Evolutionary conservation across 2,888 invertebrate genomes (phyloP).

Genomic region (Tachina lurida): DNA sequence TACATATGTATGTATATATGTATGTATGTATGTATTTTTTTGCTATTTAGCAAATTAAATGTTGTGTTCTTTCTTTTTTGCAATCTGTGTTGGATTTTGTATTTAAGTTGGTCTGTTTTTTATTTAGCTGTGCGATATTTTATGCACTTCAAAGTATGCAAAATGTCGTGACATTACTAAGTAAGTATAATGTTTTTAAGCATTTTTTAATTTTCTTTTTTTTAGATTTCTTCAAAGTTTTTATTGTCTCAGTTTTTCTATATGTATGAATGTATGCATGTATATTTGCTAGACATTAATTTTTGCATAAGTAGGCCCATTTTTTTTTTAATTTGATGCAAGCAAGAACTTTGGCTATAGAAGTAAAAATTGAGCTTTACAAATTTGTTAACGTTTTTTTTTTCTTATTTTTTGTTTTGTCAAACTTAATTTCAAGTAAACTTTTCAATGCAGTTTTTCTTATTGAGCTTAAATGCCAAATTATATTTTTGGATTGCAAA

Average conservation of each 20-base stretch:
- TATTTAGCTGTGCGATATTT: conserved; percentile 68
- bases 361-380: conserved; percentile 41
- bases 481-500: conserved; percentile 27
- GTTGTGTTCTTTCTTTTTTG: conserved; percentile 73
- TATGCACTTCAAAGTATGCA: conserved; percentile 71
- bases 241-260: conserved; percentile 60
- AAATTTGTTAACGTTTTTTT: conserved; percentile 49
- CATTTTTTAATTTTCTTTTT: conserved; percentile 65
- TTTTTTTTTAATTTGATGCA: conserved; percentile 65
- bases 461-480: conserved; percentile 61
- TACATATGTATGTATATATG: conserved; percentile 50
- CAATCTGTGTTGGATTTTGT: conserved; percentile 47
- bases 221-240: conserved; percentile 66
- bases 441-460: conserved; percentile 58
- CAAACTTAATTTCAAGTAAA: conserved; percentile 52
- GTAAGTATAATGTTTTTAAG: conserved; percentile 73
- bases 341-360: conserved; percentile 47
- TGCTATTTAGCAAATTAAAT: conserved; percentile 82
- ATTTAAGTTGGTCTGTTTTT: conserved; percentile 43
- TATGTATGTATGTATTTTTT: conserved; percentile 63
- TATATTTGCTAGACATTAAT: conserved; percentile 68
- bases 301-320: conserved; percentile 74
- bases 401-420: conserved; percentile 23
- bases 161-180: conserved; percentile 73
- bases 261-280: conserved; percentile 36